Evolutionary conservation across 2,113 vertebrate genomes (phyloP).

Genomic region (Pteronura brasiliensis): DNA sequence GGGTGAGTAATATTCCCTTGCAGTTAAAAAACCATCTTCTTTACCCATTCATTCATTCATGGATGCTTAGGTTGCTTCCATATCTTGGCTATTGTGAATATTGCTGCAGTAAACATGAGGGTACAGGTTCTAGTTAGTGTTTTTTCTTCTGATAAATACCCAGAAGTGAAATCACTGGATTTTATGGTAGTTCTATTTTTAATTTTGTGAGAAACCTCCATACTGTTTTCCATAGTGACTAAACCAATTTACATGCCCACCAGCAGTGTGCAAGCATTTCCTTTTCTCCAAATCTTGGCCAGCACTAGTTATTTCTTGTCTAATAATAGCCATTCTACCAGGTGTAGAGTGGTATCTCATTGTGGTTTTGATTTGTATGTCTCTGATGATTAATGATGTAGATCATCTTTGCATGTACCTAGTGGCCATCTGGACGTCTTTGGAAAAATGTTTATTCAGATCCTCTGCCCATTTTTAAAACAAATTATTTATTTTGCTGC

Average conservation of each 20-base stretch:
- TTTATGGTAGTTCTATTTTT: neutral
- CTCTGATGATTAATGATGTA: neutral
- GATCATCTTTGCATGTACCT: neutral
- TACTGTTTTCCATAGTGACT: neutral
- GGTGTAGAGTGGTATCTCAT: neutral
- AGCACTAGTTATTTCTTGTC: neutral
- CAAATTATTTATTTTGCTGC: neutral
- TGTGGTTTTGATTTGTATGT: neutral
- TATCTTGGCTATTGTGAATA: neutral
- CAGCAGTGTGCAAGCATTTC: neutral
- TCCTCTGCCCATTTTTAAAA: neutral
- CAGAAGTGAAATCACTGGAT: neutral
- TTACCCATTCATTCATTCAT: neutral
- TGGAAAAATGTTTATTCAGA: neutral
- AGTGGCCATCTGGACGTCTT: neutral
- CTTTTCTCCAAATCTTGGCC: neutral
- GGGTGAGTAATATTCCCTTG: neutral
- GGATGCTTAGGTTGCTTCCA: neutral
- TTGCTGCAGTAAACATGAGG: neutral
- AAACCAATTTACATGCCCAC: neutral
- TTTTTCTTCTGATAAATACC: neutral
- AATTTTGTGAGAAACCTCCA: neutral
- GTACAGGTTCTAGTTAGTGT: neutral
- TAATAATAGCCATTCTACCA: neutral
- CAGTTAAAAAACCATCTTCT: neutral